These are phyloP conservation scores for Sabellastarte sp. DNA, from an alignment of 2,888 invertebrate genomes.

Conservation along the genomic window DNA sequence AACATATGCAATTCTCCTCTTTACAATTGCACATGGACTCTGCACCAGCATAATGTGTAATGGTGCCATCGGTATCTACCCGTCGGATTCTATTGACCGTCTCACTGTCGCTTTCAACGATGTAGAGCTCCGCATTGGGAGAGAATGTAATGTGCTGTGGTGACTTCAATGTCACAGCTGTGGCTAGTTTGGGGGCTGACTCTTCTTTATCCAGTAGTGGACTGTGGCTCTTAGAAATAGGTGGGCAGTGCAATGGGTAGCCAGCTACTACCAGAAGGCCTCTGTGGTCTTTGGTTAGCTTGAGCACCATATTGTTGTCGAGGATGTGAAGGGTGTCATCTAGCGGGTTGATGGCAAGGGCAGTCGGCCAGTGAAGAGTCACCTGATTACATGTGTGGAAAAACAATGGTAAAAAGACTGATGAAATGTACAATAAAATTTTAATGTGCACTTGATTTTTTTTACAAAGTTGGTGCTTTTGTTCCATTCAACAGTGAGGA, in stretches of 20 bases:
- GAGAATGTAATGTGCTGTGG: slow-evolving; percentile 88
- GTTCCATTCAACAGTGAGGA: too few relatives aligned
- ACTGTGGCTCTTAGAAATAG: slow-evolving; percentile 65
- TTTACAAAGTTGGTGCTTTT: too few relatives aligned
- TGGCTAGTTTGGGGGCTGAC: slow-evolving; percentile 66
- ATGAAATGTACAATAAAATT: too few relatives aligned
- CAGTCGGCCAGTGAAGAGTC: slow-evolving; percentile 97
- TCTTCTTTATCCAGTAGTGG: slow-evolving; percentile 49
- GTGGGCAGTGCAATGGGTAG: slow-evolving; percentile 87
- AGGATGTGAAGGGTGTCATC: slow-evolving; percentile 94
- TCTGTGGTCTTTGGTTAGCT: slow-evolving; percentile 81
- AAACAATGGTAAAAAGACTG: too few relatives aligned
- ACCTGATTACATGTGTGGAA: too few relatives aligned
- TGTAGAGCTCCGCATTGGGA: slow-evolving; percentile 86
- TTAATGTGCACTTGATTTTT: too few relatives aligned
- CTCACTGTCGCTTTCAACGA: slow-evolving; percentile 89
- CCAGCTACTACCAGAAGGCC: slow-evolving; percentile 91
- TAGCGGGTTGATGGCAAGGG: slow-evolving; percentile 86
- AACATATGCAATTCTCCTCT: slow-evolving; percentile 82
- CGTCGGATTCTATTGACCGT: slow-evolving; percentile 81
- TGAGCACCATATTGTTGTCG: slow-evolving; percentile 82
- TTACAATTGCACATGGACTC: slow-evolving; percentile 65
- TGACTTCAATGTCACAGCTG: slow-evolving; percentile 84
- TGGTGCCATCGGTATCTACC: slow-evolving; percentile 90
- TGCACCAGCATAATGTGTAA: slow-evolving; percentile 88